Evolutionary conservation across 1,140 invertebrate species (phyloP).

Genomic region (Leptopilina clavipes): DNA sequence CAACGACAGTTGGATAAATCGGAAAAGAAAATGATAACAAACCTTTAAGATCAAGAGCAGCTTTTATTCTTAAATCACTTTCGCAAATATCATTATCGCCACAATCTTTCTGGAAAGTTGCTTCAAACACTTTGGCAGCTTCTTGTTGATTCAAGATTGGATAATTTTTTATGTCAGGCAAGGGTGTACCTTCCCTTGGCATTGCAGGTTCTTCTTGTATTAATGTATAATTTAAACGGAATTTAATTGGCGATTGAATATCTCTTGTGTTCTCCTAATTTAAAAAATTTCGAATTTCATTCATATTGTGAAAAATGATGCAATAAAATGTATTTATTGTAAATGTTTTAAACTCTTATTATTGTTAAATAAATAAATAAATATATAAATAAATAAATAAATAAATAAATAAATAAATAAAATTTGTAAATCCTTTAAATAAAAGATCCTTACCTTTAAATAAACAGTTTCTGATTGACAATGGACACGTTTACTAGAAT

Average conservation of each 20-base stretch:
- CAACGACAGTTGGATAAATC: too few species aligned
- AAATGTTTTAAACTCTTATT: too few species aligned
- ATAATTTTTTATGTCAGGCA: constrained; percentile 85
- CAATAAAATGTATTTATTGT: too few species aligned
- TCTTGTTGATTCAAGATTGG: constrained; percentile 93
- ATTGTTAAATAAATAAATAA: too few species aligned
- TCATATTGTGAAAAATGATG: too few species aligned
- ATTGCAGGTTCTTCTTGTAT: constrained; percentile 81
- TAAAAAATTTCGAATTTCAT: constrained; percentile 21
- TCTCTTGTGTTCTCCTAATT: constrained; percentile 84
- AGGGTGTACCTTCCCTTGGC: constrained; percentile 73
- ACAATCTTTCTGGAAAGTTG: constrained; percentile 94
- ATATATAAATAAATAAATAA: too few species aligned
- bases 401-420: too few species aligned
- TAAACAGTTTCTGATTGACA: constrained; percentile 87
- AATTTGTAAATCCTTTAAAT: too few species aligned
- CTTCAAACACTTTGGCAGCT: constrained; percentile 87
- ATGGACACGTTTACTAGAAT: constrained; percentile 74
- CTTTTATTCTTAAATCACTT: constrained; percentile 86
- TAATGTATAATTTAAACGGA: constrained; percentile 89
- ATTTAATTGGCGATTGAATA: constrained; percentile 89
- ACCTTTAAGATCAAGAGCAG: constrained; percentile 79
- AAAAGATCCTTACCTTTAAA: constrained; percentile 85
- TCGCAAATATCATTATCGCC: constrained; percentile 92
- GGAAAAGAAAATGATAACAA: constrained; percentile 46